Evolutionary conservation across 2,113 vertebrate species (phyloP), one percentile per base, ranked within the genome.

Genomic region (Geothlypis trichas): DNA sequence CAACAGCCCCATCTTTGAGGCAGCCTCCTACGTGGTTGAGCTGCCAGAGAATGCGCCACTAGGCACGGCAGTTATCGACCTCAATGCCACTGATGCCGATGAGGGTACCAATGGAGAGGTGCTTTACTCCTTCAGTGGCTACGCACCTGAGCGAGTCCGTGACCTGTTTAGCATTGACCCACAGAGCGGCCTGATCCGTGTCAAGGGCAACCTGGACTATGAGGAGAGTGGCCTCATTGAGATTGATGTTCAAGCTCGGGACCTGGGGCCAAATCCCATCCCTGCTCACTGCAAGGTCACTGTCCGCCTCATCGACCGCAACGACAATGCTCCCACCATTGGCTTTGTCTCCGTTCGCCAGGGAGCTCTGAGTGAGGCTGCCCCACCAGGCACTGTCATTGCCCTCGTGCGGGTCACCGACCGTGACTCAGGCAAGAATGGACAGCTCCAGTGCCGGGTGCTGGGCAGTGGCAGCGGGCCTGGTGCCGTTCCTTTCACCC

Each of bases 271-370:
- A 71, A 99, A 99, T 97, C 99, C 99, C 67, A 99, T 99, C 73
- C 99, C 99, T 2, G 99, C 99, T 84, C 99, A 99, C 96, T 99
- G 99, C 98, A 99, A 99, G 97, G 99, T 99, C 96, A 99, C 99
- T 0, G 99, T 99, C 55, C 99, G 99, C 97, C 99, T 99, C 83
- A 95, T 99, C 2, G 99, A 99, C 97, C 99, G 98, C 89, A 99
- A 99, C 57, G 99, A 99, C 98, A 99, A 99, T 86, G 99, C 99
- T 46, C 99, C 99, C 54, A 98, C 98, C 85, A 99, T 99, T 93
- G 98, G 98, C 93, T 99, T 99, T 91, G 99, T 99, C 91, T 99
- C 99, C 0, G 99, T 99, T 94, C 98, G 99, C 95, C 99, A 99
- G 97, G 99, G 99, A 97, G 99, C 99, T 72, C 98, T 99, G 97